Evolutionary conservation across 2,888 invertebrate species (phyloP).

Genomic region (Nematopogon swammerdamellus): DNA sequence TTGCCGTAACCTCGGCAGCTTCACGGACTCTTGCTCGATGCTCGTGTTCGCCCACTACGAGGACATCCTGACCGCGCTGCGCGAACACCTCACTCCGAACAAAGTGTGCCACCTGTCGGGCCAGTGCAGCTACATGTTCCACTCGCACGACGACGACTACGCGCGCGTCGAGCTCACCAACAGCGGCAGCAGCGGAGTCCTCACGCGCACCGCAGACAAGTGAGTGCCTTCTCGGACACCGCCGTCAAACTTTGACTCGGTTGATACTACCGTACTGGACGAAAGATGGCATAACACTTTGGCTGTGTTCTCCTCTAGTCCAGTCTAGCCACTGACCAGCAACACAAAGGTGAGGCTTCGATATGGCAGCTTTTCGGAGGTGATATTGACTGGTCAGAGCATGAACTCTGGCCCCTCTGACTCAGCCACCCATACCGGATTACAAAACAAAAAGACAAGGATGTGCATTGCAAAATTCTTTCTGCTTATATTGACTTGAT

Average conservation of each 20-base stretch:
- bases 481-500: too few species aligned
- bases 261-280: background rate
- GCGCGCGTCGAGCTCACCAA: slow-evolving; percentile 56
- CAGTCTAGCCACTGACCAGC: too few species aligned
- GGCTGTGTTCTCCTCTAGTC: too few species aligned
- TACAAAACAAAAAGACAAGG: too few species aligned
- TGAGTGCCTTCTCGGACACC: slow-evolving; percentile 26
- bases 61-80: slow-evolving; percentile 62
- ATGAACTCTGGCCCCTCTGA: too few species aligned
- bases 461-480: too few species aligned
- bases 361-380: too few species aligned
- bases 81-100: slow-evolving; percentile 58
- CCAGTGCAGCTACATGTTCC: slow-evolving; percentile 66
- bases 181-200: slow-evolving; percentile 52
- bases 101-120: slow-evolving; percentile 75
- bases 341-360: too few species aligned
- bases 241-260: background rate
- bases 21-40: slow-evolving; percentile 77
- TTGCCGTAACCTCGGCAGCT: slow-evolving; percentile 68
- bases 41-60: slow-evolving; percentile 71
- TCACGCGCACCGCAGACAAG: slow-evolving; percentile 21
- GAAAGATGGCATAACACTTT: too few species aligned
- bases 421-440: too few species aligned
- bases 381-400: too few species aligned
- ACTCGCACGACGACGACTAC: slow-evolving; percentile 55